phyloP scores from a whole-genome alignment of 2,113 vertebrate genomes.

The Cavia porcellus region DNA sequence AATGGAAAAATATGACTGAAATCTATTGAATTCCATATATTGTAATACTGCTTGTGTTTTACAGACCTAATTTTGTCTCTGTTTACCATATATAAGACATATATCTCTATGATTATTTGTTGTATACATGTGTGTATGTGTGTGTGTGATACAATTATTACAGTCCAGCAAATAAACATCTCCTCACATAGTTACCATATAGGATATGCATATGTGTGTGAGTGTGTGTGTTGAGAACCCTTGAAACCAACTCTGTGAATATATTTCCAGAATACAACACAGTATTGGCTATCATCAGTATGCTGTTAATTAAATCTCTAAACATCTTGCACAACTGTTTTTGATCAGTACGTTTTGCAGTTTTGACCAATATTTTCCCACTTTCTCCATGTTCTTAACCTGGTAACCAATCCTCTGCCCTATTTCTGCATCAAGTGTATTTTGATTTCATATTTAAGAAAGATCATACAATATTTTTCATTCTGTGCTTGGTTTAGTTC shows the following conservation, averaged over 20 bases:
- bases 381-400: neutral
- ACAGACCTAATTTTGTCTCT: neutral
- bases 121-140: no score
- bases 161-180: neutral
- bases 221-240: neutral
- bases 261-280: neutral
- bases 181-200: neutral
- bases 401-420: neutral
- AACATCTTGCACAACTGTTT: neutral
- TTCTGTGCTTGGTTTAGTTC: neutral
- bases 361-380: neutral
- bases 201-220: neutral
- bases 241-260: neutral
- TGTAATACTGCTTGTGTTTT: neutral
- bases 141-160: neutral
- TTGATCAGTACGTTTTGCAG: neutral
- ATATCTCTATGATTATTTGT: no score
- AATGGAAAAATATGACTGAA: neutral
- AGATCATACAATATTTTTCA: neutral
- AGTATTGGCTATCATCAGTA: neutral
- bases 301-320: neutral
- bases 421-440: neutral
- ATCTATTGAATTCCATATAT: neutral
- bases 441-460: neutral
- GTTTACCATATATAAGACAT: neutral